Percentiles rank a stretch among this genome's conserved stretches.
These are phyloP conservation scores for Metallyticus violacea DNA, from an alignment of 2,888 invertebrate genomes.

Conservation along the genomic window DNA sequence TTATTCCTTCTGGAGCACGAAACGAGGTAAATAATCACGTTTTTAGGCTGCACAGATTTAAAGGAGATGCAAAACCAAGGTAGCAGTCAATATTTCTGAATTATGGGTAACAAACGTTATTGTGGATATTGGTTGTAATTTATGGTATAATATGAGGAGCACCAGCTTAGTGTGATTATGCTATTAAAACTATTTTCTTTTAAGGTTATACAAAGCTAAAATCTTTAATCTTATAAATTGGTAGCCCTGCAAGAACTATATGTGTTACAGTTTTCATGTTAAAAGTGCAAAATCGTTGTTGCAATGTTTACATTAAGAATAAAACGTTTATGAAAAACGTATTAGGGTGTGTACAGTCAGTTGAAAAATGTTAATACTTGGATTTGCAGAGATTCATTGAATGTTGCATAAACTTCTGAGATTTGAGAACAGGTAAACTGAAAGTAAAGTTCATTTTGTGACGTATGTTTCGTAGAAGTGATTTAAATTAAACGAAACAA, in stretches of 20 bases:
- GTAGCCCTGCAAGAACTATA: background rate
- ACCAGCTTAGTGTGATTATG: background rate
- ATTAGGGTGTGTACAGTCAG: background rate
- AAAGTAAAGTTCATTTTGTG: background rate
- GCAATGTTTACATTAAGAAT: background rate
- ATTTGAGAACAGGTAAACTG: background rate
- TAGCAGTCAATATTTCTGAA: background rate
- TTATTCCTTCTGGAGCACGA: background rate
- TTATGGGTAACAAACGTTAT: background rate
- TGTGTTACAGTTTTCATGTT: background rate
- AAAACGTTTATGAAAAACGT: background rate
- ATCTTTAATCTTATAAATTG: background rate
- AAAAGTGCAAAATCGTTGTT: background rate
- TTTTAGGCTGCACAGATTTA: background rate
- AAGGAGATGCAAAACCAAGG: background rate
- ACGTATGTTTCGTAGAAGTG: background rate
- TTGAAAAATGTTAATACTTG: background rate
- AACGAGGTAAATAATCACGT: conserved; percentile 2
- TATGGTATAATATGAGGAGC: background rate
- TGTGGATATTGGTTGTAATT: background rate
- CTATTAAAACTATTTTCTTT: background rate
- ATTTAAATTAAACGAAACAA: background rate
- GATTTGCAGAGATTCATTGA: background rate
- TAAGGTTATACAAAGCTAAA: background rate
- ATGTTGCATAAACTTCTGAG: background rate